Conservation (phyloP, 2,797 vertebrate genomes). For the Premnoplex brunnescens region DNA sequence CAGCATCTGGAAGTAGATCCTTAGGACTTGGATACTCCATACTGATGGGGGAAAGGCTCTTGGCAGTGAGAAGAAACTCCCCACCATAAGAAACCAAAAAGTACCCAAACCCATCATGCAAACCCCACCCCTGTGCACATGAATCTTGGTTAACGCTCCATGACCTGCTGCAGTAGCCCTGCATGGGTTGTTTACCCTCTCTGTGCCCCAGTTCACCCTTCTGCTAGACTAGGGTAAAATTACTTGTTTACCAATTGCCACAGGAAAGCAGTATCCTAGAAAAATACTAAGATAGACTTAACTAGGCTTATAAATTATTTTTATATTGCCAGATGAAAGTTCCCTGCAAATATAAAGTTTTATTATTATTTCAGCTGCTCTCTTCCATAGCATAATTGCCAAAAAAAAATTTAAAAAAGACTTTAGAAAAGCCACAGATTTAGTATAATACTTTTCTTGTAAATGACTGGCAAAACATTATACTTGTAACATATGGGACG, state of each 20-base stretch:
- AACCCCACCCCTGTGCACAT: background rate
- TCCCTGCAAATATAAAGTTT: background rate
- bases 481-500: background rate
- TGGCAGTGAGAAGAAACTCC: background rate
- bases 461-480: constrained; percentile 30
- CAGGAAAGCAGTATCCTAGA: background rate
- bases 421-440: constrained; percentile 23
- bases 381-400: background rate
- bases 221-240: background rate
- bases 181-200: background rate
- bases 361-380: constrained; percentile 61
- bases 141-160: background rate
- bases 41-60: background rate
- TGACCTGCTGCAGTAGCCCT: background rate
- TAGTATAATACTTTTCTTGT: constrained; percentile 22
- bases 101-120: background rate
- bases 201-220: background rate
- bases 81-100: background rate
- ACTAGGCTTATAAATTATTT: constrained; percentile 39
- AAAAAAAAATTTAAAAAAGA: background rate
- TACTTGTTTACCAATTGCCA: background rate
- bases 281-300: constrained; percentile 25
- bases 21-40: background rate
- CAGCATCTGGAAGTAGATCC: background rate
- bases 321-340: constrained; percentile 40